Evolutionary conservation across 2,888 invertebrate species (phyloP).

Genomic region (Germaria angustata): DNA sequence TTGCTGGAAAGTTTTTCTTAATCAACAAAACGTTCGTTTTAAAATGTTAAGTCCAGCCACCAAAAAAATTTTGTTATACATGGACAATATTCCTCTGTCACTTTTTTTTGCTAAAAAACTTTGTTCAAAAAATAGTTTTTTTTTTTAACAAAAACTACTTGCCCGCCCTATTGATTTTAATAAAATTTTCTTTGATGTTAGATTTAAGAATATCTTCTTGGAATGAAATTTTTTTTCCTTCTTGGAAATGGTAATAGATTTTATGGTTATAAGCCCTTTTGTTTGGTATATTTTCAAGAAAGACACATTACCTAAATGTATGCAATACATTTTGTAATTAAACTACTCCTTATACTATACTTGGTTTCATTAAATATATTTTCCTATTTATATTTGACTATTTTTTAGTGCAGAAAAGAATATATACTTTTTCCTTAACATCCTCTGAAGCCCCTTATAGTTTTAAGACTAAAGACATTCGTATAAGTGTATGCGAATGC

Average conservation of each 20-base stretch:
- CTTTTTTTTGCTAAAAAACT: background rate
- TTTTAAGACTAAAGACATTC: background rate
- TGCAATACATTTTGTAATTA: slow-evolving; percentile 29
- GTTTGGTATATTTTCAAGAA: background rate
- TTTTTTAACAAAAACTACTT: background rate
- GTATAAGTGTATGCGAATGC: background rate
- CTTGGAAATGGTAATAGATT: slow-evolving; percentile 47
- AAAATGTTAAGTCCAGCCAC: background rate
- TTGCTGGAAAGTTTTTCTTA: background rate
- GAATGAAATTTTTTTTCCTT: background rate
- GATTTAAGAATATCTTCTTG: background rate
- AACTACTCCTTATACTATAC: background rate
- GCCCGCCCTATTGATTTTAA: background rate
- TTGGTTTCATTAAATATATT: slow-evolving; percentile 24
- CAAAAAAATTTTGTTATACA: background rate
- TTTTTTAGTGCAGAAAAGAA: slow-evolving; percentile 2
- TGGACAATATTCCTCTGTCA: background rate
- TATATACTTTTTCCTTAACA: background rate
- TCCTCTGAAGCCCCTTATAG: background rate
- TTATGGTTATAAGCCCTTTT: slow-evolving; percentile 50
- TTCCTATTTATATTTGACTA: background rate
- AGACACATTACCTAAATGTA: slow-evolving; percentile 14
- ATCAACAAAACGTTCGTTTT: background rate
- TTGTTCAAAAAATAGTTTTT: background rate
- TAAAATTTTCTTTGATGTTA: slow-evolving; percentile 43